Evolutionary conservation across 2,888 invertebrate species (phyloP), one percentile per base, ranked within the genome.

Genomic region (Copidosoma aretas): DNA sequence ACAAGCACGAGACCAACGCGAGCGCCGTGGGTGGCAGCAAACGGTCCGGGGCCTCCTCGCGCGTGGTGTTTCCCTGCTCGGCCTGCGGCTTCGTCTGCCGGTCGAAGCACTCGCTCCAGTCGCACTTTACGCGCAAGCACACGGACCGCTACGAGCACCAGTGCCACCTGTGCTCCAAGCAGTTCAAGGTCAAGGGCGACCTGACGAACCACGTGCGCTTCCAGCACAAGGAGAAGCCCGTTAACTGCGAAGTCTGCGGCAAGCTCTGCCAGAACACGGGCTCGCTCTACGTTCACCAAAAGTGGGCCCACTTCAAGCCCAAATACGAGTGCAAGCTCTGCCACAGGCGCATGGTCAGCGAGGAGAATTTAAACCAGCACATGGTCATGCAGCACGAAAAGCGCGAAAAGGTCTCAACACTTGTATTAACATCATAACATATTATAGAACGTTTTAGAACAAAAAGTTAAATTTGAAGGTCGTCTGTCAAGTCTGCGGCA

Each of bases 241-340:
- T 83, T 0, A 79, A 78, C 21, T 84, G 84, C 72, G 80, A 83
- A 68, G 79, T 83, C 0, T 84, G 84, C 61, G 83, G 83, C 10
- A 72, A 70, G 19, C 67, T 80, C 0, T 84, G 84, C 43, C 76
- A 80, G 60, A 83, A 84, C 66, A 81, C 79, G 21, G 82, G 83
- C 24, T 83, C 83, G 0, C 76, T 84, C 0, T 83, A 83, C 66
- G 83, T 84, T 0, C 83, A 84, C 60, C 81, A 82, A 59, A 84
- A 84, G 43, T 84, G 83, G 84, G 83, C 83, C 0, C 84, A 84
- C 49, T 83, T 78, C 68, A 84, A 84, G 57, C 84, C 84, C 1
- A 81, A 83, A 63, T 84, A 74, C 69, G 84, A 83, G 65, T 84
- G 83, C 60, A 76, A 76, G n/a, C 79, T 84, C 46, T 84, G 83